A percentile compares a stretch with the other conserved stretches of the same genome.
These are phyloP conservation scores for Sparidentex hasta DNA, from an alignment of 2,797 vertebrate species.

Conservation along the genomic window DNA sequence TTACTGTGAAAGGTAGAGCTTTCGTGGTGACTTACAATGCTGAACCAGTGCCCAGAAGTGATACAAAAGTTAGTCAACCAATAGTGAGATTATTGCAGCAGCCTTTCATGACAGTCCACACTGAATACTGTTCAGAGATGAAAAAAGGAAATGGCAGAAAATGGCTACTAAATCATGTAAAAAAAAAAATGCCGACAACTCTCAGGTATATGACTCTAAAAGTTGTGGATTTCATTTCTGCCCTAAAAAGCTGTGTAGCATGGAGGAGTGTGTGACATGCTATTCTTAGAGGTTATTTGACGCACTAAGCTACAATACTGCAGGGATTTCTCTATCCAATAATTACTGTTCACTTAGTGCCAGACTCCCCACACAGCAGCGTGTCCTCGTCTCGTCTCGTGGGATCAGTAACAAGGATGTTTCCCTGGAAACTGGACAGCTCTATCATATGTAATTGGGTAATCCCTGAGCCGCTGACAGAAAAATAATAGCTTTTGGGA, in stretches of 20 bases:
- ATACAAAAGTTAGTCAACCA: conserved; percentile 37
- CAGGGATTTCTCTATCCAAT: conserved; percentile 76
- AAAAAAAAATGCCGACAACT: conserved; percentile 14
- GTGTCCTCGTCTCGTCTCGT: conserved; percentile 62
- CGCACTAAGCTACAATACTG: conserved; percentile 65
- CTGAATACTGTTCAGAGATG: not conserved
- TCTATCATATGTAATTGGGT: conserved; percentile 75
- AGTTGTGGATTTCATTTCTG: conserved; percentile 31
- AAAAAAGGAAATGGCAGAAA: conserved; percentile 3
- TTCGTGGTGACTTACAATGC: conserved; percentile 6
- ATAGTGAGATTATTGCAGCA: not conserved
- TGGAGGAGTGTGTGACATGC: conserved; percentile 37
- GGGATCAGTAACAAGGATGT: conserved; percentile 78
- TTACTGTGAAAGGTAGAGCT: not conserved
- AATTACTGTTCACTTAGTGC: conserved; percentile 72
- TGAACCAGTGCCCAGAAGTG: conserved; percentile 32
- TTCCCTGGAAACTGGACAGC: conserved; percentile 84
- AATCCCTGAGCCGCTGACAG: conserved; percentile 74
- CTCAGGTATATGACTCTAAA: conserved; percentile 2
- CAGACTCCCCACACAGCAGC: conserved; percentile 75
- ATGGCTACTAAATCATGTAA: not conserved
- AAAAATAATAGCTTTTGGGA: conserved; percentile 74
- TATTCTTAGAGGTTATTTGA: conserved; percentile 78
- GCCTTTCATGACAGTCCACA: not conserved
- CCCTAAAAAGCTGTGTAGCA: conserved; percentile 12